These are phyloP conservation scores for Apis mellifera DNA, from an alignment of 1,140 invertebrate genomes.

Conservation along the genomic window Amel_HAv3.1 CM009932.2:12910501-12911000, in stretches of 20 bases:
- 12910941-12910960: slow-evolving; percentile 25
- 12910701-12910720: not conserved
- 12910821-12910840: slow-evolving; percentile 10
- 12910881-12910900: not conserved
- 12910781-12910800: not conserved
- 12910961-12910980: slow-evolving; percentile 30
- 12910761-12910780: too few relatives aligned
- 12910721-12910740: not conserved
- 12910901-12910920: slow-evolving; percentile 3
- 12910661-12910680: too few relatives aligned
- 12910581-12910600: not conserved
- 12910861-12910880: too few relatives aligned
- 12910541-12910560: slow-evolving; percentile 4
- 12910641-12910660: not conserved
- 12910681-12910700: too few relatives aligned
- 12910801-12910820: not conserved
- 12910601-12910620: not conserved
- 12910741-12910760: not conserved
- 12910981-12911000: slow-evolving; percentile 26
- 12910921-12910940: slow-evolving; percentile 11
- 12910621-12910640: not conserved
- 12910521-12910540: not conserved
- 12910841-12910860: not conserved
- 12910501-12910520: slow-evolving; percentile 1
- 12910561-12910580: not conserved